phyloP scores from a whole-genome alignment of 2,113 vertebrate species.

The Taxidea taxus region DNA sequence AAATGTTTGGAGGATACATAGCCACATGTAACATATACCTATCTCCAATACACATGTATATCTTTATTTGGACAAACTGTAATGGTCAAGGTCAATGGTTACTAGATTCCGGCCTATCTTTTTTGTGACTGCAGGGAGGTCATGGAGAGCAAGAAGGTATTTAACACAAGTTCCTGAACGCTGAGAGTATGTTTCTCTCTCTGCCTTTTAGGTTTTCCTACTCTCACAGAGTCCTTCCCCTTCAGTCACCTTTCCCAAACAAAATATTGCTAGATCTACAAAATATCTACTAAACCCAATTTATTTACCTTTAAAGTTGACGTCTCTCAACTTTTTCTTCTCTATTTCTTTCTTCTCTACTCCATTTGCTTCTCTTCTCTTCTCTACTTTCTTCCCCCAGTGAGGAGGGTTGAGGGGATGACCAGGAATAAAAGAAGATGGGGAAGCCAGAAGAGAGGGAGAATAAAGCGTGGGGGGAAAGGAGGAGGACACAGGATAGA shows the following conservation, averaged over 20 bases:
- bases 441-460: conserved; percentile 40
- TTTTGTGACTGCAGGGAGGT: not conserved
- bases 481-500: conserved; percentile 58
- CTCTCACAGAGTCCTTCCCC: conserved; percentile 9
- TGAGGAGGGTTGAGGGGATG: conserved; percentile 62
- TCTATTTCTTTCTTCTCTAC: conserved; percentile 78
- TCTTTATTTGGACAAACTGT: conserved; percentile 57
- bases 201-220: conserved; percentile 42
- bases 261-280: conserved; percentile 65
- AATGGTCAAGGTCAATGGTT: not conserved
- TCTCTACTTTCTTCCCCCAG: conserved; percentile 79
- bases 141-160: conserved; percentile 14
- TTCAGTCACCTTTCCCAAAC: conserved; percentile 48
- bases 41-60: conserved; percentile 74
- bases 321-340: conserved; percentile 78
- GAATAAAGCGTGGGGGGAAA: conserved; percentile 57
- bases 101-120: conserved; percentile 19
- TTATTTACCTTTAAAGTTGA: conserved; percentile 76
- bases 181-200: not conserved
- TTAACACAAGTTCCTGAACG: conserved; percentile 12
- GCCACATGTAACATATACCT: conserved; percentile 46
- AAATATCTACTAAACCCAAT: conserved; percentile 63
- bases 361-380: conserved; percentile 77
- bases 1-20: not conserved
- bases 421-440: conserved; percentile 53